Evolutionary conservation across 2,888 invertebrate species (phyloP).

Genomic region (Stegana nigrithorax): DNA sequence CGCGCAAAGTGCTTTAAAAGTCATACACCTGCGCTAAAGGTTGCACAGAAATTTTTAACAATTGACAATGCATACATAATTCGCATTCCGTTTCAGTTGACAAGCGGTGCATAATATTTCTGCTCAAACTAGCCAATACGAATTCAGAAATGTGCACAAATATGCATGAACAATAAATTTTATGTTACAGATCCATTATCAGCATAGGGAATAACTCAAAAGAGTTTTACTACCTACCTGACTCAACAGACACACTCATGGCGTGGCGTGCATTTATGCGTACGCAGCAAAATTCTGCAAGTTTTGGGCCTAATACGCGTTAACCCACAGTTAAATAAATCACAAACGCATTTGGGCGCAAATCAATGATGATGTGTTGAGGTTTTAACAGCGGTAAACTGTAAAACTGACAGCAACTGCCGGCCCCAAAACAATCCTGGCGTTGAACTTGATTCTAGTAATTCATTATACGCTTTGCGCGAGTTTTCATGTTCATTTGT

Average conservation of each 20-base stretch:
- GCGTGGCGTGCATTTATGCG: no score
- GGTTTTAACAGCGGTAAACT: constrained; percentile 6
- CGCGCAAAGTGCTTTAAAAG: constrained; percentile 6
- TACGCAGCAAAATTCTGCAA: constrained; percentile 22
- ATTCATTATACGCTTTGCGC: constrained; percentile 56
- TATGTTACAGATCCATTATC: no score
- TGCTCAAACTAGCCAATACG: no score
- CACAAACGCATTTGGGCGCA: constrained; percentile 53
- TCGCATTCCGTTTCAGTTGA: background rate
- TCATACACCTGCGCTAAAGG: constrained; percentile 35
- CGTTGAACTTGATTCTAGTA: constrained; percentile 33
- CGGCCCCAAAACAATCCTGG: background rate
- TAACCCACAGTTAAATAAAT: constrained; percentile 44
- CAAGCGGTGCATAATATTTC: no score
- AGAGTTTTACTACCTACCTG: no score
- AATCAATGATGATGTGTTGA: constrained; percentile 45
- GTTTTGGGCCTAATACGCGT: background rate
- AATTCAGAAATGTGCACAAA: no score
- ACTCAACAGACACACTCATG: no score
- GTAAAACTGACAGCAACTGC: background rate
- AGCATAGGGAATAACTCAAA: constrained; percentile 31
- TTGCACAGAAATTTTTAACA: background rate
- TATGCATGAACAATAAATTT: no score
- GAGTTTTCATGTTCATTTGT: constrained; percentile 59
- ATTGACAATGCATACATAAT: no score